Base-by-base conservation (phyloP, 2,113 vertebrate genomes). In the Lampris megalopsis region DNA sequence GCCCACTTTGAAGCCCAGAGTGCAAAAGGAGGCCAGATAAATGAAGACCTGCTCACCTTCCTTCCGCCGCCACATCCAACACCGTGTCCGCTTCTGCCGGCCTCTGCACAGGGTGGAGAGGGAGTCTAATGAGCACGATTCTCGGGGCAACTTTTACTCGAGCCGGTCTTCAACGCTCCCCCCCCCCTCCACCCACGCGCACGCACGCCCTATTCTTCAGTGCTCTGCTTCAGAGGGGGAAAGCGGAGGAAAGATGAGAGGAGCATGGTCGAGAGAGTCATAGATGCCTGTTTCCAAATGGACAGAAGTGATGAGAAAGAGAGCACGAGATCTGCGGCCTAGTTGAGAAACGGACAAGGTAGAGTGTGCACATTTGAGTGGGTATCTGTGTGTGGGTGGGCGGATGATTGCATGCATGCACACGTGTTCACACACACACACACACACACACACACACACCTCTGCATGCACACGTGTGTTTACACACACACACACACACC, bases 121-220 rank as follows among this genome's bases (percentile, higher is more conserved):
- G 54, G 69, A 78, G 60, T 59, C 85, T 91, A 90, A 91, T 86
- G 88, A 91, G 88, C 67, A 80, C 61, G 82, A 62, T 88, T 88
- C 82, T 63, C 73, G 73, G 58, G 71, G 73, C 78, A 87, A 87
- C 79, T 86, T 84, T 80, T 57, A 88, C 75, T 71, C 56, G 75
- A 83, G 58, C 83, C 76, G 78, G 75, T 85, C 63, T 67, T 77
- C 75, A 88, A 77, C 66, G 84, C 86, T 79, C 79, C 81, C 81
- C 80, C 78, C 82, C 0, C 13, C 77, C 82, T 76, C 72, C 71
- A 69, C 73, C 53, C 64, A 24, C 24, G 24, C 24, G 24, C 24
- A 24, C 24, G 24, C 24, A 24, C 24, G 24, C 24, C 24, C 24
- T 24, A 24, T 24, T 84, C 77, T 66, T 49, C 50, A 61, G 48